Base-by-base conservation (phyloP, 1,140 invertebrate species). In the Trichogramma pretiosum region DNA sequence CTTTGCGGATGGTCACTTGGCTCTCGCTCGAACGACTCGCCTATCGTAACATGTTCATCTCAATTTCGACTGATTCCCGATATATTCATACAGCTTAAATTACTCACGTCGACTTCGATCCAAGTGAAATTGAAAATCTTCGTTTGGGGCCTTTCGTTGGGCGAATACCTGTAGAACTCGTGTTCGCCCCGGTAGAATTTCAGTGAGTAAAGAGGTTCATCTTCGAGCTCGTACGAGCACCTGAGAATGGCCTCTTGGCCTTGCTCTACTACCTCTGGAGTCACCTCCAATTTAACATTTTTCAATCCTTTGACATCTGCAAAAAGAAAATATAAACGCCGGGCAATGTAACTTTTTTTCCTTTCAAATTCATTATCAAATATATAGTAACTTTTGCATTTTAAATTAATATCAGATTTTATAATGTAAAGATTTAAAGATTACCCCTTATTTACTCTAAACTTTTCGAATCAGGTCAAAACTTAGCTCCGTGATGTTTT, bases 181-280 rank as follows among this genome's bases (percentile, higher is more conserved):
- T 77, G 73, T 32, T 64, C 72, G 10, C 83, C 87, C 39, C 84
- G 76, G 61, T 90, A 90, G 87, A 87, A 91, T 66, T 89, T 83
- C 51, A 91, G 81, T 2, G 82, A 82, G 68, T 87, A 87, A 18
- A 87, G 73, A 4, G 76, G 75, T 14, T 77, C 79, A 11, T 77
- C 74, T 42, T 84, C 80, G 50, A 85, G 67, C 61, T 86, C 80
- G 72, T 85, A 87, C 26, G 77, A 73, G 65, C 87, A 89, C 22
- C 76, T 74, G 32, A 89, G 68, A 17, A 74, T 76, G 16, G 78
- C 83, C 39, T 77, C 75, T 17, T 79, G 75, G 22, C 82, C 83
- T 46, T 75, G 69, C 53, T 81, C 74, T 14, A 87, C 83, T 4
- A 73, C 72, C 17, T 75, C 70, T 1, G 81, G 82, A 21, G 79